Conservation (phyloP, 2,797 vertebrate genomes). For the Vipera latastei region DNA sequence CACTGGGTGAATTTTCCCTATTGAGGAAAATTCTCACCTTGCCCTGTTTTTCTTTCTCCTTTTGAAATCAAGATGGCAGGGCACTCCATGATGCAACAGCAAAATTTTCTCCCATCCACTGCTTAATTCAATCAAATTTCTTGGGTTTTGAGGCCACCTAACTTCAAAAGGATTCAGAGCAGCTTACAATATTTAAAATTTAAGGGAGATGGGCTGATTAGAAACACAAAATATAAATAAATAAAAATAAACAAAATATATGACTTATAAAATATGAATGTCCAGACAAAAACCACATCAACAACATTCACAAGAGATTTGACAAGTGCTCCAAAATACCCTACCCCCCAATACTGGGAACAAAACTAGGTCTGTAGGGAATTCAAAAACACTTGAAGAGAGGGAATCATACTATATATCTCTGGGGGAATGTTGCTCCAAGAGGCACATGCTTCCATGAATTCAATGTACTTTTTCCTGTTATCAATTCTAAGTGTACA, state of each 20-base stretch:
- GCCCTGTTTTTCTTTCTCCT: neutral
- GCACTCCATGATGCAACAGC: too few species aligned
- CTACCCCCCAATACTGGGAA: neutral
- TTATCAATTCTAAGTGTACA: neutral
- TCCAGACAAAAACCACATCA: neutral
- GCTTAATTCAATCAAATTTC: neutral
- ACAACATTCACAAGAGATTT: neutral
- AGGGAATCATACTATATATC: neutral
- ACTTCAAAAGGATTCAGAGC: neutral
- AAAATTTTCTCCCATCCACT: neutral
- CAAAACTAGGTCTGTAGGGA: neutral
- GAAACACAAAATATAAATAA: neutral
- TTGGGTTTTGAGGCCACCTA: neutral
- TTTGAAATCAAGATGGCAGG: neutral
- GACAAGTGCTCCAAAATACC: neutral
- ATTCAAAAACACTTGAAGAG: neutral
- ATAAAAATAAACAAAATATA: neutral
- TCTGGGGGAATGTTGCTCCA: neutral
- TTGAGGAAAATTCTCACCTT: neutral
- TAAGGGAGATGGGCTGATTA: neutral
- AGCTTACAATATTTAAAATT: neutral
- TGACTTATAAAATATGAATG: neutral
- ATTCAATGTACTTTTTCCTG: neutral
- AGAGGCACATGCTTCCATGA: neutral
- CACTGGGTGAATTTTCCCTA: neutral